These are phyloP conservation scores for Henricia sp. DNA, from an alignment of 53 echinoderm and acorn worm species.

Conservation along the genomic window DNA sequence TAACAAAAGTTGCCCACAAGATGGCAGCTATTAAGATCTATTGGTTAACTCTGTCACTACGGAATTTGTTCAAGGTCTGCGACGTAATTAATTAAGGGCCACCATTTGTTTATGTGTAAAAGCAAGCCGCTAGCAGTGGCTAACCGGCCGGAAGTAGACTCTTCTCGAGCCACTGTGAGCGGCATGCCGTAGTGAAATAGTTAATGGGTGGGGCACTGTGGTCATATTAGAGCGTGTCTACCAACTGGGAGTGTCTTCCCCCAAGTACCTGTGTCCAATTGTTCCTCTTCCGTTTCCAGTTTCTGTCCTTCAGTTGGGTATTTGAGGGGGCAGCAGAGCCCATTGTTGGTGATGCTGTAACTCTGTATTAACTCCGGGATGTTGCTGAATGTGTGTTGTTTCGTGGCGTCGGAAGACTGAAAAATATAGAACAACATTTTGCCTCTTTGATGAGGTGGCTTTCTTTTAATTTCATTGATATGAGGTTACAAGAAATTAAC, in stretches of 20 bases:
- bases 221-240: too few relatives aligned
- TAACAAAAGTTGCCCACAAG: too few relatives aligned
- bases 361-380: slow-evolving; percentile 88
- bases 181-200: too few relatives aligned
- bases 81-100: too few relatives aligned
- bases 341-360: slow-evolving; percentile 82
- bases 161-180: too few relatives aligned
- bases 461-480: slow-evolving; percentile 17
- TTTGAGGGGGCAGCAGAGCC: slow-evolving; percentile 87
- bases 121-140: too few relatives aligned
- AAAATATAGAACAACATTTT: neutral
- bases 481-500: neutral
- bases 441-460: neutral
- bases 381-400: slow-evolving; percentile 90
- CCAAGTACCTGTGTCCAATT: slow-evolving; percentile 76
- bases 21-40: too few relatives aligned
- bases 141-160: too few relatives aligned
- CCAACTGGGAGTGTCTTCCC: neutral
- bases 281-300: slow-evolving; percentile 74
- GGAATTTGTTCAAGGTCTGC: too few relatives aligned
- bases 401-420: slow-evolving; percentile 84
- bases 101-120: too few relatives aligned
- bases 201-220: too few relatives aligned
- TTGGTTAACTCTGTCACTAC: too few relatives aligned
- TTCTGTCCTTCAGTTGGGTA: slow-evolving; percentile 78